A percentile compares a stretch with the other conserved stretches of the same genome.
These are phyloP conservation scores for Echinarachnius parma DNA, from an alignment of 53 echinoderm and acorn worm species.

Conservation along the genomic window DNA sequence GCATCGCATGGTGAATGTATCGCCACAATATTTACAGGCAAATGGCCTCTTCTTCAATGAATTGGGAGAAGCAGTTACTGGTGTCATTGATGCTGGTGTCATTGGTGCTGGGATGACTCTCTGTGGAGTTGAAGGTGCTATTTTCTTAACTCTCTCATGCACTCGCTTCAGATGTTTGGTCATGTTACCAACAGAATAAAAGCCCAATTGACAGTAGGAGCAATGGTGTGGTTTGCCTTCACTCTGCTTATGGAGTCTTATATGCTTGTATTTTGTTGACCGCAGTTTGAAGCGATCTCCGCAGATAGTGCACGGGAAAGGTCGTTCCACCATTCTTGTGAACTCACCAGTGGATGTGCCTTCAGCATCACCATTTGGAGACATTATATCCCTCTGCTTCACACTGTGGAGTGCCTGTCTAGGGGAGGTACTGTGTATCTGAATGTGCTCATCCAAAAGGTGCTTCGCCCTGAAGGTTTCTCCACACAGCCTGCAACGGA, in stretches of 20 bases:
- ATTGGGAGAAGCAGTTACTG: not conserved
- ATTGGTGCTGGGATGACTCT: not conserved
- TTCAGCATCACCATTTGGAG: not conserved
- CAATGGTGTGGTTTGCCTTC: conserved; percentile 23
- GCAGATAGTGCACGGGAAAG: conserved; percentile 18
- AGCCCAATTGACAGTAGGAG: conserved; percentile 13
- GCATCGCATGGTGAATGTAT: conserved; percentile 40
- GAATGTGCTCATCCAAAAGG: conserved; percentile 35
- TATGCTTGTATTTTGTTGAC: conserved; percentile 35
- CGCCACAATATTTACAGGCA: conserved; percentile 31
- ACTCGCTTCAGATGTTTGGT: conserved; percentile 32
- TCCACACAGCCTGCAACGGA: conserved; percentile 30
- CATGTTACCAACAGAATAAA: conserved; percentile 34
- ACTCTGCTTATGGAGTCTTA: conserved; percentile 27
- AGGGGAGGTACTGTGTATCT: conserved; percentile 17
- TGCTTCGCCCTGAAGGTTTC: conserved; percentile 39
- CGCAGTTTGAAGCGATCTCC: conserved; percentile 22
- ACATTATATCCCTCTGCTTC: not conserved
- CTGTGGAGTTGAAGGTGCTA: not conserved
- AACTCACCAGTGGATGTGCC: too few species aligned
- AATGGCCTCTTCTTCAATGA: conserved; percentile 15
- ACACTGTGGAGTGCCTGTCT: not conserved
- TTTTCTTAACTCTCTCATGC: conserved; percentile 2
- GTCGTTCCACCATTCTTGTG: conserved; percentile 9
- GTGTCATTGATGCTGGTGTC: not conserved